phyloP scores from a whole-genome alignment of 2,113 vertebrate species.

The Apteryx owenii region DNA sequence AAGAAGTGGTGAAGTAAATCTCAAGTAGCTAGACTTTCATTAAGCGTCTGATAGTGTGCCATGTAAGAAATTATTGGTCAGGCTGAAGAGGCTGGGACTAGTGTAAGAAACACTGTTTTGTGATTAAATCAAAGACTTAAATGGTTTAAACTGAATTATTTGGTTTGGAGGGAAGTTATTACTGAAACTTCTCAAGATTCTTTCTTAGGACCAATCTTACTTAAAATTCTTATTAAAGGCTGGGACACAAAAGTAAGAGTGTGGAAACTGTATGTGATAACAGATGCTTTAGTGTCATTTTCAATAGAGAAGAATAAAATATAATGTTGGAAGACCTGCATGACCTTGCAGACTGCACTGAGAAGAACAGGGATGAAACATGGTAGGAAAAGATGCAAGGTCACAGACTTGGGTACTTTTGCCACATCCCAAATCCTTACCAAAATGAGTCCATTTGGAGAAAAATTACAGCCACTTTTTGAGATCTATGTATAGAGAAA shows the following conservation, averaged over 20 bases:
- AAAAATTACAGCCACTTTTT: neutral
- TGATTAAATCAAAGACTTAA: neutral
- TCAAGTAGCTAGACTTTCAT: neutral
- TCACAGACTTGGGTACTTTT: neutral
- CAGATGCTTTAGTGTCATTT: neutral
- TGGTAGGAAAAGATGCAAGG: neutral
- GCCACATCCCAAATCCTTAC: neutral
- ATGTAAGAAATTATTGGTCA: neutral
- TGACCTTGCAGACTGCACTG: neutral
- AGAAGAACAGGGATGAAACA: neutral
- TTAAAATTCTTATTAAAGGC: neutral
- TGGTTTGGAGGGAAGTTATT: neutral
- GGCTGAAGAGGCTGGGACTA: neutral
- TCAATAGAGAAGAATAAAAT: neutral
- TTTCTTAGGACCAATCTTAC: neutral
- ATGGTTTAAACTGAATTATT: neutral
- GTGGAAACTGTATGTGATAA: neutral
- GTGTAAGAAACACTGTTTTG: neutral
- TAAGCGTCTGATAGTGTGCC: neutral
- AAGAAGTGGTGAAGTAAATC: neutral
- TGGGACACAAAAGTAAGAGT: fast-evolving
- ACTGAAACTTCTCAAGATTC: neutral
- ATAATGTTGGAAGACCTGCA: neutral
- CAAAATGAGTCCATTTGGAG: fast-evolving
- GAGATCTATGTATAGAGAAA: neutral